phyloP scores from a whole-genome alignment of 2,888 invertebrate genomes.

The Hirtodrosophila cameraria region DNA sequence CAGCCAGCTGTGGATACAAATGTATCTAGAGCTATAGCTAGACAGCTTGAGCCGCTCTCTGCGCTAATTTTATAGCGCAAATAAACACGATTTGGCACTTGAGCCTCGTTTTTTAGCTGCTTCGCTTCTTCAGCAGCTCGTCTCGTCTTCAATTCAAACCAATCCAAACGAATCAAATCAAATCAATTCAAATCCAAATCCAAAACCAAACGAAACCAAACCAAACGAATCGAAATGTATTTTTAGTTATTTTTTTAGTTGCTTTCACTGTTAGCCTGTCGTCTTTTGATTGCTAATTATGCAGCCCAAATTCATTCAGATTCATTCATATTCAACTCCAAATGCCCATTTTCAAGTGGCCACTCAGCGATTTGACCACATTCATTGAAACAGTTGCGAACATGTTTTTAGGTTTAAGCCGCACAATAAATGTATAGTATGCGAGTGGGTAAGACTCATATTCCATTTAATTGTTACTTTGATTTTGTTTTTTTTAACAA shows the following conservation, averaged over 20 bases:
- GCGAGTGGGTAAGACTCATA: too few relatives aligned
- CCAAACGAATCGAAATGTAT: too few relatives aligned
- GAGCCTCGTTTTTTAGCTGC: conserved; percentile 45
- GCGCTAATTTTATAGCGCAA: conserved; percentile 77
- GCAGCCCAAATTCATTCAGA: conserved; percentile 49
- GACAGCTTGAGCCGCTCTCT: conserved; percentile 34
- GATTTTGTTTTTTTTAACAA: too few relatives aligned
- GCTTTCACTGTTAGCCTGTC: conserved; percentile 56
- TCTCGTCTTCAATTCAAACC: too few relatives aligned
- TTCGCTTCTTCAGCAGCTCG: conserved; percentile 62
- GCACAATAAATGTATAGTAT: too few relatives aligned
- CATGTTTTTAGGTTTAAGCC: conserved; percentile 7
- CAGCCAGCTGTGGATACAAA: conserved; percentile 6
- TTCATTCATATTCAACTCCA: conserved; percentile 44
- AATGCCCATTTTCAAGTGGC: conserved; percentile 53
- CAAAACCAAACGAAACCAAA: conserved; percentile 26
- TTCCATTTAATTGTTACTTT: too few relatives aligned
- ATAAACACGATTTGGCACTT: conserved; percentile 79
- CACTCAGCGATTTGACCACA: conserved; percentile 33
- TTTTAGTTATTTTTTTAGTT: conserved; percentile 55
- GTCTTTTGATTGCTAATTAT: conserved; percentile 73
- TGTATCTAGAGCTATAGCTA: background rate
- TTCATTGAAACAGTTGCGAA: conserved; percentile 16
- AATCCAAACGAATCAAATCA: conserved; percentile 21
- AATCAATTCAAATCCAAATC: too few relatives aligned